Base-by-base conservation (phyloP, 2,113 vertebrate species). In the Xenus cinereus region DNA sequence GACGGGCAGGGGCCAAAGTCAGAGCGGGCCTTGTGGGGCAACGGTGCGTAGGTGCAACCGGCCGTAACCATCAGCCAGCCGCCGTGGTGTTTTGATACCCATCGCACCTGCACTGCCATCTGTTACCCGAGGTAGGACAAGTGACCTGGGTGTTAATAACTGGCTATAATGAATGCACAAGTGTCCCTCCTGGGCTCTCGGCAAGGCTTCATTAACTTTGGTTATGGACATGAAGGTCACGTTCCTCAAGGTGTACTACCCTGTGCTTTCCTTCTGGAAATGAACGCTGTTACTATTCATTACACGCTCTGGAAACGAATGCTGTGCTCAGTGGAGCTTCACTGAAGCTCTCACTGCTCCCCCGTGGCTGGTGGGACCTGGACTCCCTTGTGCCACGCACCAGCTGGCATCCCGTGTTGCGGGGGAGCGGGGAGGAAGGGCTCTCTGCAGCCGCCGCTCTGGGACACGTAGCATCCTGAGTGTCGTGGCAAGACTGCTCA, bases 351-450 rank as follows among this genome's bases (percentile, higher is more conserved):
- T 3, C 21, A 54, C 72, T 75, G 79, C 50, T 74, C 30, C 54
- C 76, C 66, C 2, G 6, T 32, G 54, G 48, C 68, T 50, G 0
- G 0, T 18, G 72, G 51, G 19, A 92, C 46, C 78, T 12, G 30
- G n/a, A 3, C 54, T 66, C 64, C 2, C 1, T 13, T 26, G 2
- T 39, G 14, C 32, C 28, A 14, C 0, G 1, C 12, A 7, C 13
- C 28, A 5, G 45, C 54, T 13, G 21, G 8, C 57, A 32, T 13
- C 27, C 13, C 1, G 0, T 0, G 0, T 16, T 16, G 11, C 24
- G 64, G 50, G 35, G 15, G 27, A 41, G 9, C 1, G 39, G 3
- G 10, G n/a, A 62, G 17, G 14, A 11, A 62, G 41, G 67, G 9
- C 27, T 32, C 19, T 51, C 57, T 45, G 16, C 2, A 3, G 57